Evolutionary conservation across 2,797 vertebrate genomes (phyloP).

Genomic region (Hipposideros larvatus): DNA sequence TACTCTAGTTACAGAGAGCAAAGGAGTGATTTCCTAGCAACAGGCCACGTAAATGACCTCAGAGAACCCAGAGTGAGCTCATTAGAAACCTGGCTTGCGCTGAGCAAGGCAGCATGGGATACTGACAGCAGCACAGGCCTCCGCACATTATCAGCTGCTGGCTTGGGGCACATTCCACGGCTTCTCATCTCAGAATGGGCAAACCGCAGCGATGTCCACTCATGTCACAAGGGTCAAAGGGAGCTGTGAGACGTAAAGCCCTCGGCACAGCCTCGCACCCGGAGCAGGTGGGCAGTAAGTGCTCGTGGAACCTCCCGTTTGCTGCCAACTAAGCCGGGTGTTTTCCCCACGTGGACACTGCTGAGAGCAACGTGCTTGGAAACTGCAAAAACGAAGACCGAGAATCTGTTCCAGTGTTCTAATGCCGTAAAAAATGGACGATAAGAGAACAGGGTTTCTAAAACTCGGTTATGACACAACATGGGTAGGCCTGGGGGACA

Average conservation of each 20-base stretch:
- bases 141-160: not conserved
- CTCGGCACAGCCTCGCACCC: fast-evolving
- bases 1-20: not conserved
- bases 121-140: not conserved
- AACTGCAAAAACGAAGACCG: not conserved
- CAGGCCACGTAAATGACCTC: not conserved
- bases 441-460: not conserved
- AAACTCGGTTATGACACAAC: not conserved
- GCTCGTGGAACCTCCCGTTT: not conserved
- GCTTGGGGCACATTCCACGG: too few relatives aligned
- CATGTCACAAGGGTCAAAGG: not conserved
- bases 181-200: not conserved
- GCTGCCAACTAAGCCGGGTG: fast-evolving
- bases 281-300: not conserved
- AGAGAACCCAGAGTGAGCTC: not conserved
- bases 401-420: not conserved
- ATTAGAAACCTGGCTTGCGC: not conserved
- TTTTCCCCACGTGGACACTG: not conserved
- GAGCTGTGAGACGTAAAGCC: not conserved
- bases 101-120: not conserved
- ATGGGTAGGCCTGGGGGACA: not conserved
- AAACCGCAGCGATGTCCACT: not conserved
- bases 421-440: fast-evolving
- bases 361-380: not conserved
- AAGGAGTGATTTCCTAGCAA: not conserved